Evolutionary conservation across 2,797 vertebrate species (phyloP).

Genomic region (Sphenopsis melanotis): DNA sequence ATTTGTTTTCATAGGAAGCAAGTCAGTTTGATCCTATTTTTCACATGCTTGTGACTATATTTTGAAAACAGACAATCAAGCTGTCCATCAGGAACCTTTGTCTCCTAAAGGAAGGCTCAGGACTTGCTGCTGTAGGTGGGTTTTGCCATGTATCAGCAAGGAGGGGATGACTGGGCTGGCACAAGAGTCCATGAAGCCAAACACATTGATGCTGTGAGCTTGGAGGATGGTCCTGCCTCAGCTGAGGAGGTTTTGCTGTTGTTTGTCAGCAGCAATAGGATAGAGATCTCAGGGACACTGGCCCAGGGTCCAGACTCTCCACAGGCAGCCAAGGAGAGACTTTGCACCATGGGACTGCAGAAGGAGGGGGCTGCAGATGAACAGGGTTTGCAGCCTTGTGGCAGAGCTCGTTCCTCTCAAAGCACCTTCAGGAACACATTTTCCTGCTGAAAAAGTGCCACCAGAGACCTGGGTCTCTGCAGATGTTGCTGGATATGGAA

Average conservation of each 20-base stretch:
- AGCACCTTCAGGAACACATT: fast-evolving
- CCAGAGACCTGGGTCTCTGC: not conserved
- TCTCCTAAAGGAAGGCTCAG: not conserved
- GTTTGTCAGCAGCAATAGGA: not conserved
- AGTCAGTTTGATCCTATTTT: not conserved
- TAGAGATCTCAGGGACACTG: fast-evolving
- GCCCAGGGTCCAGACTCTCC: not conserved
- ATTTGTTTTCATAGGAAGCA: slow-evolving; percentile 20
- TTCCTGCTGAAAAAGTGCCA: not conserved
- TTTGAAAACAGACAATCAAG: slow-evolving; percentile 26
- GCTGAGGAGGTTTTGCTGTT: not conserved
- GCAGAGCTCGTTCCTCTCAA: not conserved
- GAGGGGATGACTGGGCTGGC: not conserved
- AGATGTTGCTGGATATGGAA: not conserved
- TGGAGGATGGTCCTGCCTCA: not conserved
- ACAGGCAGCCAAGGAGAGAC: not conserved
- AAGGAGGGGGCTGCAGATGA: not conserved
- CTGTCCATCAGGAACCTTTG: not conserved
- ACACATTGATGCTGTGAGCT: not conserved
- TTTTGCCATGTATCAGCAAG: not conserved
- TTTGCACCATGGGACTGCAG: not conserved
- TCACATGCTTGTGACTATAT: not conserved
- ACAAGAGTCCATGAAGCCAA: not conserved
- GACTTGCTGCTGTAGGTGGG: not conserved
- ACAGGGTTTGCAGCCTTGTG: not conserved